These are phyloP conservation scores for Anisognathus igniventris DNA, from an alignment of 2,797 vertebrate species.

Conservation along the genomic window DNA sequence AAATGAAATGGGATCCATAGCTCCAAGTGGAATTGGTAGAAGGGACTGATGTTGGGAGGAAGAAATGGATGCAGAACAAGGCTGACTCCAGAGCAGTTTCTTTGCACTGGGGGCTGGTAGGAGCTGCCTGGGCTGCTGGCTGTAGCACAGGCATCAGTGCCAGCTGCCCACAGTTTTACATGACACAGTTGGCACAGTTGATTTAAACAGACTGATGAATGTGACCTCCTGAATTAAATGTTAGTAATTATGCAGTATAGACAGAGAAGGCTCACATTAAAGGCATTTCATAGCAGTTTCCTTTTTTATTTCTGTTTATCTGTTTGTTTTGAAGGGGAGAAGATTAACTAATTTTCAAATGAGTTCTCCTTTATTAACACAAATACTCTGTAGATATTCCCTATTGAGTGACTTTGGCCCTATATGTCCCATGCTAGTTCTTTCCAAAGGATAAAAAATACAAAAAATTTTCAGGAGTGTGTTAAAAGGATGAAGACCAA, in stretches of 20 bases:
- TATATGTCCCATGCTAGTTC: not conserved
- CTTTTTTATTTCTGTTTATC: not conserved
- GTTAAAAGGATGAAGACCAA: not conserved
- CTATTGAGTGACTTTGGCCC: not conserved
- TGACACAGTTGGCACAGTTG: not conserved
- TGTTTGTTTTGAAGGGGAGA: constrained; percentile 2
- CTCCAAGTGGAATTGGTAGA: not conserved
- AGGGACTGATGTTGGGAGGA: not conserved
- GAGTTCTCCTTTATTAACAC: not conserved
- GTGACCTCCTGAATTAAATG: not conserved
- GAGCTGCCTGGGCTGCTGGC: not conserved
- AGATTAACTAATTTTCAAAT: not conserved
- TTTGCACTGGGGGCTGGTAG: not conserved
- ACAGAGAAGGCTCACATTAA: not conserved
- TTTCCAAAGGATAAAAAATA: not conserved
- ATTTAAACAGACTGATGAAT: constrained; percentile 25
- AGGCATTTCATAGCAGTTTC: not conserved
- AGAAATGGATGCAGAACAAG: not conserved
- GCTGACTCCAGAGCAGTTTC: not conserved
- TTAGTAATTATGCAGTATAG: not conserved
- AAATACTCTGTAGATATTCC: not conserved
- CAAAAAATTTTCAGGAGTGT: not conserved
- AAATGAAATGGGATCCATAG: not conserved
- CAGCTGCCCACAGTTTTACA: not conserved
- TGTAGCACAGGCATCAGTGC: not conserved